Base-by-base conservation (phyloP, 2,888 invertebrate genomes). In the Cephus spinipes region DNA sequence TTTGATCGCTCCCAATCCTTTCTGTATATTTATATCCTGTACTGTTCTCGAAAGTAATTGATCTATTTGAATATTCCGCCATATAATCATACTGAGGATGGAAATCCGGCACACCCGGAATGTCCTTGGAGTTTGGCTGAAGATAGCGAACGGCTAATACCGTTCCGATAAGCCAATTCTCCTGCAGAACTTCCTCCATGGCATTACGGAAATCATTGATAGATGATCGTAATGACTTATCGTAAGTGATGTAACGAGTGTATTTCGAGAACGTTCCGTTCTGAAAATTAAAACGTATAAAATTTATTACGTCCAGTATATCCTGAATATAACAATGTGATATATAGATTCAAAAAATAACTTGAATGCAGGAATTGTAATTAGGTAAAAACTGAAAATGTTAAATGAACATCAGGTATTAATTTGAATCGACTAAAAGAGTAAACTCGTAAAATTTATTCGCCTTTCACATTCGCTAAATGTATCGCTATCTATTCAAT, bases 41-140 rank as follows among this genome's bases (percentile, higher is more conserved):
- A 34, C 75, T 68, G 36, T 76, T 78, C n/a, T 34, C n/a, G 68
- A 78, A 73, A 23, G 31, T 73, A 23, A 78, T 69, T 32, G 31
- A 33, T 31, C 68, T 75, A 36, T 55, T 33, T n/a, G 36, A 12
- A 55, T 71, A 73, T 4, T 73, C n/a, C 3, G 55, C 6, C 23
- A 55, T 23, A 15, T 78, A 78, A 33, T 78, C 78, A 33, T 15
- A 75, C 71, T 75, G 34, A 69, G 69, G 69, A 32, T 73, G 23
- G 32, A 78, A 78, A 73, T 78, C 78, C 40, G 78, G 78, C 1
- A 78, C 69, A 73, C 75, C 68, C 73, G 78, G 78, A 31, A 78
- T 78, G 55, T 69, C 55, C 76, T 69, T 23, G 31, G 75, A 75
- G 15, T 75, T 15, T 30, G 75, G 75, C n/a, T 78, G 78, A 32